phyloP scores from a whole-genome alignment of 1,140 invertebrate species.

The Lasioglossum baleicum region DNA sequence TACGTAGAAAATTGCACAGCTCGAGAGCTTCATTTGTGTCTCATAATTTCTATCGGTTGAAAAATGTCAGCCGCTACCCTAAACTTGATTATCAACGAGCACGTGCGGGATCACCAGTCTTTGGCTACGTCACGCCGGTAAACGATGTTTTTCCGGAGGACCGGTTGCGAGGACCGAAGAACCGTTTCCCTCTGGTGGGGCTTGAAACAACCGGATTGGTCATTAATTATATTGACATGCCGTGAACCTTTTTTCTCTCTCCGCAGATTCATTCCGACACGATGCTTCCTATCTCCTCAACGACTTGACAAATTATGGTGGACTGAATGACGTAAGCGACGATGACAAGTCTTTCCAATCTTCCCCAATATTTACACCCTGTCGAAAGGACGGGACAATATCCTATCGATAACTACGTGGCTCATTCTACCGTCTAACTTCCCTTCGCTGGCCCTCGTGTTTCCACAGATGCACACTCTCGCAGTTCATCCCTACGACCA shows the following conservation, averaged over 20 bases:
- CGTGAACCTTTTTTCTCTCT: constrained; percentile 43
- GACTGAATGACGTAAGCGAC: constrained; percentile 26
- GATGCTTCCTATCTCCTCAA: constrained; percentile 11
- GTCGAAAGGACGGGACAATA: too few species aligned
- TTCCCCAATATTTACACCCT: background rate
- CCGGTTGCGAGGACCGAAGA: constrained; percentile 33
- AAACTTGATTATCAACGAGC: constrained; percentile 2
- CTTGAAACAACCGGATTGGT: constrained; percentile 54
- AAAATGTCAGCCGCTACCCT: background rate
- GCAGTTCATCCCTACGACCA: too few species aligned
- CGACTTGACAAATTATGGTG: constrained; percentile 45
- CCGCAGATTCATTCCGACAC: constrained; percentile 59
- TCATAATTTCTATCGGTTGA: background rate
- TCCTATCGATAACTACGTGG: too few species aligned
- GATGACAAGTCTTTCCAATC: background rate
- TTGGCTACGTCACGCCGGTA: constrained; percentile 49
- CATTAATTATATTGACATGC: constrained; percentile 64
- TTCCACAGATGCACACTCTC: too few species aligned
- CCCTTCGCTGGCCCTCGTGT: too few species aligned
- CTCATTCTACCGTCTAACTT: too few species aligned
- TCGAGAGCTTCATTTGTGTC: background rate
- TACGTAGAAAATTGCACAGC: background rate
- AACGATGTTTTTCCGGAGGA: constrained; percentile 59
- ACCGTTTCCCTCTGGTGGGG: constrained; percentile 22
- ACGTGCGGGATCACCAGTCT: constrained; percentile 28